Percentiles rank a stretch among this genome's conserved stretches.
Evolutionary conservation across 1,140 invertebrate genomes (phyloP).

Genomic region (Pseudoatta argentina): DNA sequence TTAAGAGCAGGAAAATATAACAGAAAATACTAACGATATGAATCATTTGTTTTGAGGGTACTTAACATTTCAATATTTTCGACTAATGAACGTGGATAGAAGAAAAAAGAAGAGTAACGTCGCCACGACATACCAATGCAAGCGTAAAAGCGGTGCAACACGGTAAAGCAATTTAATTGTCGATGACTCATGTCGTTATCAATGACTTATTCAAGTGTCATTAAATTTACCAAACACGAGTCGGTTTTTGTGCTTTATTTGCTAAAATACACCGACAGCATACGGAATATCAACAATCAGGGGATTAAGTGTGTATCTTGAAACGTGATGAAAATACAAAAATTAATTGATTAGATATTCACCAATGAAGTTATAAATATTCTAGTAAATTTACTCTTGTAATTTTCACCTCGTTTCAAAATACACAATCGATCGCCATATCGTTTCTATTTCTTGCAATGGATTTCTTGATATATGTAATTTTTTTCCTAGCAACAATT

Average conservation of each 20-base stretch:
- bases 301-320: too few relatives aligned
- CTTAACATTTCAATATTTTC: neutral
- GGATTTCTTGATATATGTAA: too few relatives aligned
- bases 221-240: slow-evolving; percentile 1
- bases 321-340: too few relatives aligned
- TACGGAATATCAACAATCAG: neutral
- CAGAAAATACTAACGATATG: neutral
- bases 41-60: neutral
- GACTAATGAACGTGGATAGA: neutral
- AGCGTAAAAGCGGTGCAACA: neutral
- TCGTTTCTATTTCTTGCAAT: too few relatives aligned
- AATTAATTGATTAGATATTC: too few relatives aligned
- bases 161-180: slow-evolving; percentile 20
- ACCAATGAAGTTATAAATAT: too few relatives aligned
- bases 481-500: neutral
- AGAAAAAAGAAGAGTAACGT: neutral
- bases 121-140: neutral
- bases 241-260: neutral
- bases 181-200: slow-evolving; percentile 46
- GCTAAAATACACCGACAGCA: neutral
- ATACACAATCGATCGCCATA: too few relatives aligned
- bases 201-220: slow-evolving; percentile 29
- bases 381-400: too few relatives aligned
- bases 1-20: neutral
- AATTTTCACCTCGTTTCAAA: too few relatives aligned